Evolutionary conservation across 2,888 invertebrate genomes (phyloP), one percentile per base, ranked within the genome.

Genomic region (Ichneumoninae sp.): DNA sequence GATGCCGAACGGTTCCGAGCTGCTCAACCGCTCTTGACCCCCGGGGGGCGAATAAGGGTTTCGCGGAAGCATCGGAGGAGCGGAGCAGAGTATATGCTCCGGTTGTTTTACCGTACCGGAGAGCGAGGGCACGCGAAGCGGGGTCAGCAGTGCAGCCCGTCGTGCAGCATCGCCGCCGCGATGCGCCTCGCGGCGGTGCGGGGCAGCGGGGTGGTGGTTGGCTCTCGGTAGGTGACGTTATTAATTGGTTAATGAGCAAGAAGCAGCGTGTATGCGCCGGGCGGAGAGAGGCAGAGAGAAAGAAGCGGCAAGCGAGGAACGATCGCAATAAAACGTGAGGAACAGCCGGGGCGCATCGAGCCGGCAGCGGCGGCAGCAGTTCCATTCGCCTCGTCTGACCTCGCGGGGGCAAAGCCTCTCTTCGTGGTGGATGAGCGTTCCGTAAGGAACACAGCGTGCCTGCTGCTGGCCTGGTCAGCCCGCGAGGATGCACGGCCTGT

Each of bases 211-310:
- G 54, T 44, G 70, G 76, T 36, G 69, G 69, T 68, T 65, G 40
- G 77, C 80, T 68, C 83, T 68, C 83, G 71, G 82, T 73, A 91
- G 90, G 90, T 92, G 91, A 90, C 90, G 90, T 92, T 90, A 92
- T 91, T 92, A 92, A 92, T 92, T 91, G 91, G 91, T 91, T 89
- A 90, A 92, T 92, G 89, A 89, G 88, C 86, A 76, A 86, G 85
- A 81, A 83, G 80, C 75, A 85, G 87, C 86, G 85, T 77, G 83
- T 74, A 71, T 65, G 71, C 79, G 77, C 76, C 63, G 79, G 75
- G 44, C 16, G 66, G 66, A 81, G 65, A 74, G 81, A 83, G 85
- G 57, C 63, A 81, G 60, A 84, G 19, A 86, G 87, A 88, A 87
- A 87, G 83, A 86, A 79, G 71, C 81, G 54, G 74, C 73, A 87